A percentile compares a stretch with the other conserved stretches of the same genome.
Evolutionary conservation across 2,888 invertebrate species (phyloP).

Genomic region (Meiosimyza decipiens): DNA sequence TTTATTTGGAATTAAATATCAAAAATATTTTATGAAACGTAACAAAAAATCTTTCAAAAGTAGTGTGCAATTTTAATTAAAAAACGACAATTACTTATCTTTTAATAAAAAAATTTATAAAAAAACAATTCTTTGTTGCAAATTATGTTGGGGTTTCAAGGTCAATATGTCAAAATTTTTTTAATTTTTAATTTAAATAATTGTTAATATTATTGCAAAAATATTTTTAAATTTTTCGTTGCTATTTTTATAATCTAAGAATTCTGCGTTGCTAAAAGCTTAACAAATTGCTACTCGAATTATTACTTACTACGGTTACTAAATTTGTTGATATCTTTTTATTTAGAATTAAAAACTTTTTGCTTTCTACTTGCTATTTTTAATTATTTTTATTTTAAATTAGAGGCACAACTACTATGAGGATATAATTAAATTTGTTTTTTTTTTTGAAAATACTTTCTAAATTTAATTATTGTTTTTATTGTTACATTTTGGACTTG

Average conservation of each 20-base stretch:
- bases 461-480: constrained; percentile 34
- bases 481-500: constrained; percentile 34
- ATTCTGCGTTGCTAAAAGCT: constrained; percentile 15
- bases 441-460: constrained; percentile 6
- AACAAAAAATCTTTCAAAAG: background rate
- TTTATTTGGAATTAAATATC: background rate
- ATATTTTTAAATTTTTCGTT: background rate
- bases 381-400: constrained; percentile 37
- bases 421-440: constrained; percentile 8
- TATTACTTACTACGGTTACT: background rate
- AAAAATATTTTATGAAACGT: constrained; percentile 26
- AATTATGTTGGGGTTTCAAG: background rate
- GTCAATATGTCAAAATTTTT: background rate
- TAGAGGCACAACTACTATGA: constrained; percentile 48
- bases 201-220: constrained; percentile 9
- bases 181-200: background rate
- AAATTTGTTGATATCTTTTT: background rate
- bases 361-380: constrained; percentile 29
- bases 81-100: too few species aligned
- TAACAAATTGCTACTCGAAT: background rate
- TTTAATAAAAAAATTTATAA: too few species aligned
- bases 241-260: constrained; percentile 7
- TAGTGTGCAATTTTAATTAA: too few species aligned
- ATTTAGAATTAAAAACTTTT: constrained; percentile 32
- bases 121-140: too few species aligned